These are phyloP conservation scores for Lepidurus couesii DNA, from an alignment of 1,140 invertebrate genomes.

Conservation along the genomic window DNA sequence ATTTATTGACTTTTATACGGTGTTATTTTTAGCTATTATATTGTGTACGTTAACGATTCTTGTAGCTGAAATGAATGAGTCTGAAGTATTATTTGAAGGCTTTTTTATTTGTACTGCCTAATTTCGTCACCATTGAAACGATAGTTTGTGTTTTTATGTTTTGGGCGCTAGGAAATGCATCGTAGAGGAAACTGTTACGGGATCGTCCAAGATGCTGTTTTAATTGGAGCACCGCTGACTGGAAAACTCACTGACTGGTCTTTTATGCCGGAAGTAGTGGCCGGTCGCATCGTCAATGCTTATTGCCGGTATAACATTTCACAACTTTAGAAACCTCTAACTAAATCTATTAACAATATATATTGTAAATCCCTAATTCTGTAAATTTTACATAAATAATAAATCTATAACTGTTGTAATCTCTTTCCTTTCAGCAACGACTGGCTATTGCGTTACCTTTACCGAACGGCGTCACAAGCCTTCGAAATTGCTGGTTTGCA, in stretches of 20 bases:
- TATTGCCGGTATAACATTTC: slow-evolving; percentile 53
- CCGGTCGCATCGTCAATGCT: slow-evolving; percentile 61
- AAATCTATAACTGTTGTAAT: slow-evolving; percentile 21
- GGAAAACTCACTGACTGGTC: slow-evolving; percentile 53
- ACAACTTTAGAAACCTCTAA: background rate
- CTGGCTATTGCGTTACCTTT: slow-evolving; percentile 63
- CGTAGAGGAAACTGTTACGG: slow-evolving; percentile 53
- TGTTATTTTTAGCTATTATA: background rate
- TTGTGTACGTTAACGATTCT: background rate
- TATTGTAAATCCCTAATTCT: background rate
- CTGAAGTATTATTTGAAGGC: slow-evolving; percentile 17
- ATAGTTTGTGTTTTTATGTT: slow-evolving; percentile 32
- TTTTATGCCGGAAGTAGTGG: slow-evolving; percentile 53
- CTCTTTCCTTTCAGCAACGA: slow-evolving; percentile 48
- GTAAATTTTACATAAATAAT: background rate
- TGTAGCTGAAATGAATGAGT: too few relatives aligned
- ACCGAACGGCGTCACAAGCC: slow-evolving; percentile 55
- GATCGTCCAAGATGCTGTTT: slow-evolving; percentile 63
- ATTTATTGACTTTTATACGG: background rate
- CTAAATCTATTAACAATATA: background rate
- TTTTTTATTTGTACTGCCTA: background rate
- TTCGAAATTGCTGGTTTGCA: slow-evolving; percentile 57
- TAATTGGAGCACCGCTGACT: slow-evolving; percentile 62
- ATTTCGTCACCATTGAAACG: background rate
- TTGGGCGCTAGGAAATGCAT: slow-evolving; percentile 49